Evolutionary conservation across 2,797 vertebrate species (phyloP).

Genomic region (Aeoliscus strigatus): DNA sequence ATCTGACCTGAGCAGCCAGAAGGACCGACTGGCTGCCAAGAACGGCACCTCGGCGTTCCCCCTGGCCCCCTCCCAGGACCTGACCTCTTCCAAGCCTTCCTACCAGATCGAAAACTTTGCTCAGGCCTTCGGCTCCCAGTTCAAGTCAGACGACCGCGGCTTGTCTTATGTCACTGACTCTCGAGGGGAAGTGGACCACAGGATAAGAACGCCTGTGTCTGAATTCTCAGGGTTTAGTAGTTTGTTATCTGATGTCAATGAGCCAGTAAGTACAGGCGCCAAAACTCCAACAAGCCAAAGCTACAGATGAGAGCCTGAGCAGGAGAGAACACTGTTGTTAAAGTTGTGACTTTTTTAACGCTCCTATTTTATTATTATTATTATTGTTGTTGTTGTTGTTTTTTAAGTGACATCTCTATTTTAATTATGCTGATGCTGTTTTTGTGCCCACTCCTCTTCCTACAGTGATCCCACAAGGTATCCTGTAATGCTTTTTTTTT

Average conservation of each 20-base stretch:
- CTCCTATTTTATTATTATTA: conserved; percentile 74
- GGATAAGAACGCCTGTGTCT: conserved; percentile 91
- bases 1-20: conserved; percentile 83
- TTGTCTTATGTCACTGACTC: conserved; percentile 89
- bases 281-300: conserved; percentile 99
- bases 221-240: conserved; percentile 99
- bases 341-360: conserved; percentile 46
- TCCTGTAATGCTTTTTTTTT: conserved; percentile 57
- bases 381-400: conserved; percentile 68
- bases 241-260: conserved; percentile 96
- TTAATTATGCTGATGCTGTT: conserved; percentile 66
- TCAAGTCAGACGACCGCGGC: conserved; percentile 88
- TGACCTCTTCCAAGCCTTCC: conserved; percentile 87
- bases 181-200: conserved; percentile 88
- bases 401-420: conserved; percentile 74
- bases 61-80: conserved; percentile 83
- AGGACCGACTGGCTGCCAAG: conserved; percentile 79
- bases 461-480: conserved; percentile 54
- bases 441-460: conserved; percentile 59
- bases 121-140: conserved; percentile 98
- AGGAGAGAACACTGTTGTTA: conserved; percentile 66
- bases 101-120: conserved; percentile 99
- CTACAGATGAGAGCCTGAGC: conserved; percentile 88
- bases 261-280: conserved; percentile 93
- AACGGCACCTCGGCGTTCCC: conserved; percentile 73